Percentiles rank a stretch among this genome's conserved stretches.
These are phyloP conservation scores for Deroptyus accipitrinus DNA, from an alignment of 2,113 vertebrate species.

Conservation along the genomic window DNA sequence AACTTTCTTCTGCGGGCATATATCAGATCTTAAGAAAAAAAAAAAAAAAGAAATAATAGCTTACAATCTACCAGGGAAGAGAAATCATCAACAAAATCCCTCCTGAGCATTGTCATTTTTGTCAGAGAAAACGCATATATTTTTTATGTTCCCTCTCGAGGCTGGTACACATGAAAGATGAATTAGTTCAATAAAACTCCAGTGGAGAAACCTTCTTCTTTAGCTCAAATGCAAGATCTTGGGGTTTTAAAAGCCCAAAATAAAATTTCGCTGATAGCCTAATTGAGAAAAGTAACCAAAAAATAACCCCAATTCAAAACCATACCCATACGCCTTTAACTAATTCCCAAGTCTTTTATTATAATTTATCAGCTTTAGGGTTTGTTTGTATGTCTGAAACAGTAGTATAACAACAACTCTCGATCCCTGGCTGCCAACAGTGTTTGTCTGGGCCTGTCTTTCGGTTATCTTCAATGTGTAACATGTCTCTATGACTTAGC, in stretches of 20 bases:
- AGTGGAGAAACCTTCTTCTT: background rate
- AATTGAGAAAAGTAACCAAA: background rate
- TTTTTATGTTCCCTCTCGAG: background rate
- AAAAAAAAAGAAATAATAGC: background rate
- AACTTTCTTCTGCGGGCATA: background rate
- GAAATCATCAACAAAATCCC: background rate
- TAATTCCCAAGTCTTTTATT: background rate
- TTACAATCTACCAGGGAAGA: background rate
- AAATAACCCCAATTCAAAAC: background rate
- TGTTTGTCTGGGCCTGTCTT: background rate
- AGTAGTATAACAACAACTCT: background rate
- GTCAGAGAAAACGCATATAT: background rate
- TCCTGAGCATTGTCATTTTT: background rate
- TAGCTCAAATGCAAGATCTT: background rate
- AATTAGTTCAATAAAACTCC: slow-evolving; percentile 16
- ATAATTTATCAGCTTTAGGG: background rate
- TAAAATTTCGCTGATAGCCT: background rate
- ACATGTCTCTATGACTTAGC: background rate
- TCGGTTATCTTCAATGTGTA: background rate
- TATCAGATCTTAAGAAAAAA: background rate
- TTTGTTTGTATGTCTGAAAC: background rate
- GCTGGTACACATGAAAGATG: background rate
- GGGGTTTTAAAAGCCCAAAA: background rate
- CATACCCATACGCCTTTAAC: background rate
- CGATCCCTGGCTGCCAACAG: background rate